Evolutionary conservation across 2,113 vertebrate genomes (phyloP).

Genomic region (Mohoua ochrocephala): DNA sequence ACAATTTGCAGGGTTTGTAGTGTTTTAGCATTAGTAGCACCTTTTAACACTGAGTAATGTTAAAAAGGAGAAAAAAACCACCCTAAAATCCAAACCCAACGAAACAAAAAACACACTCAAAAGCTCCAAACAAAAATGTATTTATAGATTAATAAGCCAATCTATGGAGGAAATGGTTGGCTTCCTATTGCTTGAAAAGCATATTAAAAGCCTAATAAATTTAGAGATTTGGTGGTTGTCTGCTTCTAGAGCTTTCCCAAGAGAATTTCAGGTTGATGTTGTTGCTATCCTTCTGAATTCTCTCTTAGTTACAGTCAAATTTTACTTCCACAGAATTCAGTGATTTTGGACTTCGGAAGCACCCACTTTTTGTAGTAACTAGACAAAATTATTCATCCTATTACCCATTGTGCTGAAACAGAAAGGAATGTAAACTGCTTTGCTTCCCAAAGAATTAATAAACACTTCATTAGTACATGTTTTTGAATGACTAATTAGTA

Average conservation of each 20-base stretch:
- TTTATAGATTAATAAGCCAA: neutral
- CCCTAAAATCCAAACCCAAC: neutral
- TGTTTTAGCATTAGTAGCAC: neutral
- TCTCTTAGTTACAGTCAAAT: neutral
- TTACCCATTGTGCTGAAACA: neutral
- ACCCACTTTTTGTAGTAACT: neutral
- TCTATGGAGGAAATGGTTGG: neutral
- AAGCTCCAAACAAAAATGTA: neutral
- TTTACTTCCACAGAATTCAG: neutral
- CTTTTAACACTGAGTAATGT: neutral
- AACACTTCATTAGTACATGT: fast-evolving
- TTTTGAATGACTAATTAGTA: neutral
- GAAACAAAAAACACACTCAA: neutral
- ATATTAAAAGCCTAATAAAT: neutral
- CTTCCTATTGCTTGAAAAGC: neutral
- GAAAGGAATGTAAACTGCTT: neutral
- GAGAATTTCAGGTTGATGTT: neutral
- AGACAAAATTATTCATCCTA: neutral
- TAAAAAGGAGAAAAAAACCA: neutral
- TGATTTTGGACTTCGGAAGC: neutral
- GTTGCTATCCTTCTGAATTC: neutral
- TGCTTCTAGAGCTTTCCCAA: neutral
- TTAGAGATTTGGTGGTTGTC: neutral
- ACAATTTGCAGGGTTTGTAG: neutral
- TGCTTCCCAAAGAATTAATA: neutral